phyloP scores from a whole-genome alignment of 2,888 invertebrate genomes.

The Clostera curtula region DNA sequence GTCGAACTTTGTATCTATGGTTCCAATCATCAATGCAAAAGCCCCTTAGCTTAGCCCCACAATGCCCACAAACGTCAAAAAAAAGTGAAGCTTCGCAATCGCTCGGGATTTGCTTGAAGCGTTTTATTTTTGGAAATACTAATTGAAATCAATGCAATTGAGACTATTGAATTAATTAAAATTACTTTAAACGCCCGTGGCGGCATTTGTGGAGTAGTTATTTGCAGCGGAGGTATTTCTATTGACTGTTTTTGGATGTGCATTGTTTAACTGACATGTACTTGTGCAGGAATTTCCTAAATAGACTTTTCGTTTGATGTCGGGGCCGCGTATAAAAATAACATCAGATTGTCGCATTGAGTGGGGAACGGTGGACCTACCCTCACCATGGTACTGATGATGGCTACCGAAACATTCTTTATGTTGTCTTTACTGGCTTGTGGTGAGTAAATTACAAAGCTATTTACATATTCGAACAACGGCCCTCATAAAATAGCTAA shows the following conservation, averaged over 20 bases:
- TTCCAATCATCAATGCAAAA: slow-evolving; percentile 1
- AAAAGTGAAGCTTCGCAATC: slow-evolving; percentile 18
- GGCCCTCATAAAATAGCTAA: slow-evolving; percentile 1
- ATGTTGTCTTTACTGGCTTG: slow-evolving; percentile 35
- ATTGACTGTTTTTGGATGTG: slow-evolving; percentile 37
- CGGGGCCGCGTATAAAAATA: slow-evolving; percentile 69
- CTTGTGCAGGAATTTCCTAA: slow-evolving; percentile 61
- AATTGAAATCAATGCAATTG: slow-evolving; percentile 34
- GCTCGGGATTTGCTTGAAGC: slow-evolving; percentile 16
- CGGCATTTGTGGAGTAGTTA: slow-evolving; percentile 10
- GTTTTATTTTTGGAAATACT: slow-evolving; percentile 33
- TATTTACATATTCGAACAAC: slow-evolving; percentile 2
- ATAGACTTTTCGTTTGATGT: slow-evolving; percentile 68
- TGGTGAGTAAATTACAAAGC: slow-evolving; percentile 35
- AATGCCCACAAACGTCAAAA: slow-evolving; percentile 21
- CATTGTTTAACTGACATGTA: slow-evolving; percentile 62
- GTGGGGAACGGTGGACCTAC: slow-evolving; percentile 44
- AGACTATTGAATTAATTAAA: slow-evolving; percentile 21
- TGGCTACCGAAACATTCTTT: slow-evolving; percentile 34
- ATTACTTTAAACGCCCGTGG: slow-evolving; percentile 14
- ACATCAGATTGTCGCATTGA: slow-evolving; percentile 56
- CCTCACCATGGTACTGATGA: slow-evolving; percentile 40
- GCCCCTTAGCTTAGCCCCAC: slow-evolving; percentile 1
- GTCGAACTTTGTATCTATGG: too few species aligned
- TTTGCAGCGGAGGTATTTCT: slow-evolving; percentile 24